Conservation (phyloP, 1,140 invertebrate species). For the Drosophila nannoptera region DNA sequence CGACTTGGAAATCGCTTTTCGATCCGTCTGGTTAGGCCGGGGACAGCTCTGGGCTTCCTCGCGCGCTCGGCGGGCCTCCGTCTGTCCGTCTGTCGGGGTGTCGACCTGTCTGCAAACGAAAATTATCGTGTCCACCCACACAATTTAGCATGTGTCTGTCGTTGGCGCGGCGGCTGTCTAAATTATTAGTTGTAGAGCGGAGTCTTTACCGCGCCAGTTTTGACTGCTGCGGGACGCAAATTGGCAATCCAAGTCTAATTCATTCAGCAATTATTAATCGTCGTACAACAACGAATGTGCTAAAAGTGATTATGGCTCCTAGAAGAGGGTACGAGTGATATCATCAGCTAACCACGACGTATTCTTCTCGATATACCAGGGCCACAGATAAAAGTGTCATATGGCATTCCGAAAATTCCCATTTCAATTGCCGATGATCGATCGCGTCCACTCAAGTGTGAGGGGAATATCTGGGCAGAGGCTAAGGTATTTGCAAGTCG, state of each 20-base stretch:
- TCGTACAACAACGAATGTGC: neutral
- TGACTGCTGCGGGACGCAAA: slow-evolving; percentile 64
- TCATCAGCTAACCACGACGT: too few species aligned
- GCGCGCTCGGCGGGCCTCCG: slow-evolving; percentile 1
- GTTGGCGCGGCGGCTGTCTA: slow-evolving; percentile 41
- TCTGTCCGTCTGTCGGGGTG: slow-evolving; percentile 20
- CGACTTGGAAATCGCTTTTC: slow-evolving; percentile 52
- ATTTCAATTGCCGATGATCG: too few species aligned
- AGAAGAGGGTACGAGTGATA: too few species aligned
- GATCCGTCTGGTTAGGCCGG: slow-evolving; percentile 28
- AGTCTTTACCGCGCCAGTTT: slow-evolving; percentile 50
- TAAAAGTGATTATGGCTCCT: too few species aligned
- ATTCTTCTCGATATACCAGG: too few species aligned
- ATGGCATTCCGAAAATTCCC: too few species aligned
- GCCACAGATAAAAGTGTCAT: too few species aligned
- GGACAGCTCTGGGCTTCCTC: slow-evolving; percentile 29
- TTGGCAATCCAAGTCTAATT: slow-evolving; percentile 41
- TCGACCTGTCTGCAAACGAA: slow-evolving; percentile 53
- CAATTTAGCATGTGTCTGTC: slow-evolving; percentile 65
- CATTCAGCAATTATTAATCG: slow-evolving; percentile 27
- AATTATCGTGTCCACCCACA: slow-evolving; percentile 75
- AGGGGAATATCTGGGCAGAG: too few species aligned
- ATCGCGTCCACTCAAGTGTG: too few species aligned
- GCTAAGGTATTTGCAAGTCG: neutral
- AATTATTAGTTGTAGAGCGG: slow-evolving; percentile 73